Conservation (phyloP, 2,888 invertebrate genomes). For the Drymonia ruficornis region DNA sequence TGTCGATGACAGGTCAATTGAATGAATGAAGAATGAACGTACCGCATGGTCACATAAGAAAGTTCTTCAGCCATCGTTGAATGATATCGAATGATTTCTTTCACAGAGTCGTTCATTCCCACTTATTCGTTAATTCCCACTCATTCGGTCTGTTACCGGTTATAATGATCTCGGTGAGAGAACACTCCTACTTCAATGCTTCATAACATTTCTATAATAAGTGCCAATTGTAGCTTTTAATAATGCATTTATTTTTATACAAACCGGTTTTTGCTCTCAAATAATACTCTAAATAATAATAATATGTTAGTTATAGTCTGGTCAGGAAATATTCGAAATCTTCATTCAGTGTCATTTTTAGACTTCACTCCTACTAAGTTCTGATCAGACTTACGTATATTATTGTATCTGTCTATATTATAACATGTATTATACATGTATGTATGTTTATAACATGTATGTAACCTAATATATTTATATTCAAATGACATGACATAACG, state of each 20-base stretch:
- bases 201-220: constrained; percentile 15
- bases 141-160: no score
- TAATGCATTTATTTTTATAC: constrained; percentile 48
- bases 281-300: constrained; percentile 5
- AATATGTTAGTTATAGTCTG: background rate
- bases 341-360: no score
- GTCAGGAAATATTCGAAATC: background rate
- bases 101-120: background rate
- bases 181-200: background rate
- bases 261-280: constrained; percentile 12
- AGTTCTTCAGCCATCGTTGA: background rate
- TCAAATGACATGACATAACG: constrained; percentile 15
- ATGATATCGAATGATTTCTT: background rate
- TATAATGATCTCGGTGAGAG: no score
- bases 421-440: no score
- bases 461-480: background rate
- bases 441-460: no score
- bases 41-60: background rate
- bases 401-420: no score
- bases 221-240: constrained; percentile 46
- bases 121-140: no score
- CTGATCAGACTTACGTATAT: no score
- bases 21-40: background rate
- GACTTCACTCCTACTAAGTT: no score
- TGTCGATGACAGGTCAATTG: constrained; percentile 11